Percentiles rank a stretch among this genome's conserved stretches.
phyloP scores from a whole-genome alignment of 2,888 invertebrate species.

The Neuroscelio doddi region DNA sequence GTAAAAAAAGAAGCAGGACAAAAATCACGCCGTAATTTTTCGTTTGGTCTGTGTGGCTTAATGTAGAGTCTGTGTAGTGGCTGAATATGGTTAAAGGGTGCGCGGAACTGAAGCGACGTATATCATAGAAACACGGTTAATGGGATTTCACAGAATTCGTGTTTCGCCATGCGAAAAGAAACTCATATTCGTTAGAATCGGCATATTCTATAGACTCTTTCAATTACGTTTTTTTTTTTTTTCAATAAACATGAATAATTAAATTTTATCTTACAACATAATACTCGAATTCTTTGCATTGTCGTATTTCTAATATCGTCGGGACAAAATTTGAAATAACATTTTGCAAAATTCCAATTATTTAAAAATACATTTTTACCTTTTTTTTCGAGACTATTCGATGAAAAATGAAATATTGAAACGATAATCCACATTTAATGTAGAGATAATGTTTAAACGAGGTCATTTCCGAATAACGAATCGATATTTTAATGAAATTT shows the following conservation, averaged over 20 bases:
- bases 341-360: too few relatives aligned
- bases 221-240: conserved; percentile 16
- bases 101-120: conserved; percentile 19
- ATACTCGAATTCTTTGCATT: too few relatives aligned
- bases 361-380: too few relatives aligned
- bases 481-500: not conserved
- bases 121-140: conserved; percentile 22
- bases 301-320: too few relatives aligned
- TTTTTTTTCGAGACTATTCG: too few relatives aligned
- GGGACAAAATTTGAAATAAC: too few relatives aligned
- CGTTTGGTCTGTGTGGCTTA: conserved; percentile 17
- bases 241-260: not conserved
- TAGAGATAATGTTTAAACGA: too few relatives aligned
- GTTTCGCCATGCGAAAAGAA: conserved; percentile 20
- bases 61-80: conserved; percentile 18
- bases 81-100: conserved; percentile 9
- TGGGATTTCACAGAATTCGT: conserved; percentile 27
- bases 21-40: conserved; percentile 12
- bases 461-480: too few relatives aligned
- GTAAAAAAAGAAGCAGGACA: too few relatives aligned
- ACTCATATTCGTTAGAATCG: conserved; percentile 13
- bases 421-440: too few relatives aligned
- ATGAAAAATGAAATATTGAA: too few relatives aligned
- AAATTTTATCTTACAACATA: too few relatives aligned
- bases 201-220: conserved; percentile 11